A percentile compares a stretch with the other conserved stretches of the same genome.
Conservation (phyloP, 2,113 vertebrate species). For the Hippocampus comes region DNA sequence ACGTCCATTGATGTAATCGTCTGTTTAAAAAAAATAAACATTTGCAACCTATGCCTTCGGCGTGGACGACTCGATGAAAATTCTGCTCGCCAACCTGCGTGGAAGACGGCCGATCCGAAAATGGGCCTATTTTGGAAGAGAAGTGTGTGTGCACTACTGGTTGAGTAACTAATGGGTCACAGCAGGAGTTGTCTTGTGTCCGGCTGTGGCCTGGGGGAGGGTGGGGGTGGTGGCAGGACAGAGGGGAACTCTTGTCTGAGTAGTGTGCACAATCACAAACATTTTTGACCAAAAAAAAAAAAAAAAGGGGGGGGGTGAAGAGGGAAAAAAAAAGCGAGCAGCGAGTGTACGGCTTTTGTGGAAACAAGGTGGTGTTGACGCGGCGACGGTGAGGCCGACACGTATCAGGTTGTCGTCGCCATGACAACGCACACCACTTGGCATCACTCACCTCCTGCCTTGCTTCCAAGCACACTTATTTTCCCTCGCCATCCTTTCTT, state of each 20-base stretch:
- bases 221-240: neutral
- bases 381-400: neutral
- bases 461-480: neutral
- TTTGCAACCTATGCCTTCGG: no score
- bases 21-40: no score
- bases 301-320: neutral
- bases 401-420: neutral
- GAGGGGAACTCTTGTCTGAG: neutral
- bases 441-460: neutral
- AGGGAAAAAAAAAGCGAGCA: neutral
- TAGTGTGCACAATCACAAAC: neutral
- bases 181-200: conserved; percentile 9
- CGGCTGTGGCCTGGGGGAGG: conserved; percentile 18
- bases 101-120: neutral
- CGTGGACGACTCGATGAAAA: no score
- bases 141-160: conserved; percentile 7
- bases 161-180: conserved; percentile 35
- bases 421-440: neutral
- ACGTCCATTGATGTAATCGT: no score
- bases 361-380: neutral
- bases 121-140: neutral
- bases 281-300: neutral
- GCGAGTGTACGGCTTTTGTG: neutral
- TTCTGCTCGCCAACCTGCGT: neutral
- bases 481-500: neutral